Conservation (phyloP, 2,113 vertebrate genomes). For the Acanthisitta chloris region DNA sequence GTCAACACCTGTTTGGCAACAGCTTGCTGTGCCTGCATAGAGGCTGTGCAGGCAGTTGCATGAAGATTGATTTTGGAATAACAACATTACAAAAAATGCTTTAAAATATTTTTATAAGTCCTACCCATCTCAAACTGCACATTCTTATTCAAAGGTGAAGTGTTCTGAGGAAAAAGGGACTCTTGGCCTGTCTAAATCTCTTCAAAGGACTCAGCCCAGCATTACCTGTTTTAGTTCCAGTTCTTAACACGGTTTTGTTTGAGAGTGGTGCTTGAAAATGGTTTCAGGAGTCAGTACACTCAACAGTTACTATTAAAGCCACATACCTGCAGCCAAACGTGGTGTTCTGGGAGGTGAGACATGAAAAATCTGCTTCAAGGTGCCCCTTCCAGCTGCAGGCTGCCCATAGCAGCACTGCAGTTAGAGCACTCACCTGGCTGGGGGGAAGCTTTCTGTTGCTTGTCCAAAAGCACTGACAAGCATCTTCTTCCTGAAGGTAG, state of each 20-base stretch:
- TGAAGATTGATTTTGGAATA: neutral
- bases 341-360: neutral
- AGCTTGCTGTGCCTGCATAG: neutral
- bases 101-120: neutral
- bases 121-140: neutral
- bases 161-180: neutral
- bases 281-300: neutral
- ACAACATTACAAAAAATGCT: neutral
- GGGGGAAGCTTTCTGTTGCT: neutral
- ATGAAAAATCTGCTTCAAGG: no score
- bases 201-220: neutral
- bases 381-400: no score
- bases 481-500: neutral
- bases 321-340: neutral
- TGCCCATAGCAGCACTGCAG: accelerated
- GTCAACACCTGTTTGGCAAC: neutral
- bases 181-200: neutral
- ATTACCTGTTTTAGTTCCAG: neutral
- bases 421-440: neutral
- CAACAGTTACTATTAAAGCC: neutral
- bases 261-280: neutral
- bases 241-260: neutral
- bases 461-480: neutral
- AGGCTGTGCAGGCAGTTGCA: neutral
- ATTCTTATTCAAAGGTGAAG: neutral